phyloP scores from a whole-genome alignment of 2,888 invertebrate species.

The Sphinx pinastri region DNA sequence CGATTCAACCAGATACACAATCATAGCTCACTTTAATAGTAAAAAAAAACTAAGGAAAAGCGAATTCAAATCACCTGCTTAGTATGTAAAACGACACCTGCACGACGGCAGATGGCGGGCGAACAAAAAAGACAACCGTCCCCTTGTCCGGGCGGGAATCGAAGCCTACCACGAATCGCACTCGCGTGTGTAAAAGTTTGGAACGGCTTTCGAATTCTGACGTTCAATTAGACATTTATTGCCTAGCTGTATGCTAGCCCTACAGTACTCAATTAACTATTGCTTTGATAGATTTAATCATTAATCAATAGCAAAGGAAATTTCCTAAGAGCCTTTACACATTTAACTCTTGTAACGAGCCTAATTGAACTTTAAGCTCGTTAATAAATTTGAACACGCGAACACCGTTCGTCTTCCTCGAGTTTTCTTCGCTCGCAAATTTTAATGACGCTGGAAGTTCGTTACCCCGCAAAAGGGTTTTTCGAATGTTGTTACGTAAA shows the following conservation, averaged over 20 bases:
- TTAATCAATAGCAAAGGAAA: background rate
- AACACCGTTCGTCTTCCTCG: too few relatives aligned
- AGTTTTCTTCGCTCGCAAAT: background rate
- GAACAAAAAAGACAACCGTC: constrained; percentile 56
- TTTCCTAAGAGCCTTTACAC: background rate
- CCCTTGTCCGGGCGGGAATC: constrained; percentile 49
- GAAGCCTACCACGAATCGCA: constrained; percentile 38
- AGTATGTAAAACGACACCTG: constrained; percentile 78
- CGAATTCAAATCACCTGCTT: constrained; percentile 79
- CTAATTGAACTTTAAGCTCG: background rate
- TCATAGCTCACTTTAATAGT: constrained; percentile 22
- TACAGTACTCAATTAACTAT: background rate
- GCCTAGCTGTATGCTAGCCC: background rate
- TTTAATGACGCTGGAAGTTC: constrained; percentile 3
- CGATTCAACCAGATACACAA: constrained; percentile 19
- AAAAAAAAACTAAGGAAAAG: constrained; percentile 51
- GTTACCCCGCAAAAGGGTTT: constrained; percentile 9
- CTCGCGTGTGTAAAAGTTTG: constrained; percentile 22
- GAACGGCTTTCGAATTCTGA: background rate
- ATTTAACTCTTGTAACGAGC: background rate
- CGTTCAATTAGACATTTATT: background rate
- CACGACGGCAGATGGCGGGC: constrained; percentile 71
- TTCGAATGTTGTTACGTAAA: constrained; percentile 56
- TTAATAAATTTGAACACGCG: too few relatives aligned
- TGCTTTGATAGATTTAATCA: background rate